Evolutionary conservation across 2,113 vertebrate species (phyloP).

Genomic region (Capra hircus): DNA sequence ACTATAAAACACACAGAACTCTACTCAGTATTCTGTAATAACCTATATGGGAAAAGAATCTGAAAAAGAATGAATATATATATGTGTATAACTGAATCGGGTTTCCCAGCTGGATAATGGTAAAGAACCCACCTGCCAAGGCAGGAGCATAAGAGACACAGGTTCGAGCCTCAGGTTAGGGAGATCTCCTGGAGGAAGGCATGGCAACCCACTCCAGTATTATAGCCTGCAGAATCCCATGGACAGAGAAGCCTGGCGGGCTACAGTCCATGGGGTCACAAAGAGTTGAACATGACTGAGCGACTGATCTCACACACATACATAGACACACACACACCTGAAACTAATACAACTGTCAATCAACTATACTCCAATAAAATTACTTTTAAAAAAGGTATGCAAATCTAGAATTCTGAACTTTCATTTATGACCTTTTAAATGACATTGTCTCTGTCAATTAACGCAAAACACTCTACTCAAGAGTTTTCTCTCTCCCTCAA

Average conservation of each 20-base stretch:
- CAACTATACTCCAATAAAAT: background rate
- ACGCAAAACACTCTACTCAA: background rate
- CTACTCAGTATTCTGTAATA: background rate
- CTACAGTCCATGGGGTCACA: background rate
- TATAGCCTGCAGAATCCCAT: background rate
- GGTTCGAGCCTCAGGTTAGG: background rate
- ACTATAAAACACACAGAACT: background rate
- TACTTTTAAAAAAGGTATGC: background rate
- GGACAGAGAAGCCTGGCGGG: background rate
- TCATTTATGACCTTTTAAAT: background rate
- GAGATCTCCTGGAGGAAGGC: background rate
- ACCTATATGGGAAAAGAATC: background rate
- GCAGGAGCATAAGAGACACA: background rate
- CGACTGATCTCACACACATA: background rate
- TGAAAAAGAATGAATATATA: background rate
- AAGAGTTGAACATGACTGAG: background rate
- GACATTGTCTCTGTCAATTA: background rate
- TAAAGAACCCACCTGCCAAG: background rate
- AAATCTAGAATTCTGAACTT: background rate
- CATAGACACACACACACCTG: background rate
- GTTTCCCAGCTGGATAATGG: background rate
- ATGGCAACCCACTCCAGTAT: background rate
- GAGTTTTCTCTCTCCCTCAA: background rate
- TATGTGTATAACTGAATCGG: background rate
- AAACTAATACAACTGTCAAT: background rate